Percentiles rank a stretch among this genome's conserved stretches.
Evolutionary conservation across 2,797 vertebrate genomes (phyloP).

Genomic region (Lates japonicus): DNA sequence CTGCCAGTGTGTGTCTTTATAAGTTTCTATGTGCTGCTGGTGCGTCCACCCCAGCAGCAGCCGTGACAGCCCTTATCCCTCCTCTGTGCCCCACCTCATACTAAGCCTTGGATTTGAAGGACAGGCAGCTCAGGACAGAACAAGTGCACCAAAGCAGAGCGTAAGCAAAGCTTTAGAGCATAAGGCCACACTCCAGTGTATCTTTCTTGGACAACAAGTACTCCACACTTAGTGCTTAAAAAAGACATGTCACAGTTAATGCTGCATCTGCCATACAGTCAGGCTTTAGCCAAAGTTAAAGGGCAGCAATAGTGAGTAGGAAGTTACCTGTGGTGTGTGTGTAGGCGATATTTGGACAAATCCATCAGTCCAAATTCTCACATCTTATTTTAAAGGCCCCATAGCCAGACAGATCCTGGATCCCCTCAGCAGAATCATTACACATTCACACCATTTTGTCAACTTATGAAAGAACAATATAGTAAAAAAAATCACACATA

Average conservation of each 20-base stretch:
- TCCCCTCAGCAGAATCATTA: slow-evolving; percentile 31
- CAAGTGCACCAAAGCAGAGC: slow-evolving; percentile 59
- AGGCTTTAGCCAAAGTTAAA: slow-evolving; percentile 34
- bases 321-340: slow-evolving; percentile 24
- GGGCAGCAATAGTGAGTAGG: slow-evolving; percentile 23
- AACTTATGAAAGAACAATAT: slow-evolving; percentile 66
- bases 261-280: slow-evolving; percentile 42
- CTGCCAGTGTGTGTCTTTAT: slow-evolving; percentile 84
- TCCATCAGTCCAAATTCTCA: slow-evolving; percentile 22
- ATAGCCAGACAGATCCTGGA: slow-evolving; percentile 32
- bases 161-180: slow-evolving; percentile 59
- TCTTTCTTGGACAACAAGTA: slow-evolving; percentile 55
- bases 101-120: slow-evolving; percentile 72
- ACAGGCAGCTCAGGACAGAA: slow-evolving; percentile 71
- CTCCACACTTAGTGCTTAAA: slow-evolving; percentile 40
- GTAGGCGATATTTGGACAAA: slow-evolving; percentile 26
- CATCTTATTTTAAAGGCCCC: slow-evolving; percentile 39
- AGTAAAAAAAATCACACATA: slow-evolving; percentile 57
- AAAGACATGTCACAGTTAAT: slow-evolving; percentile 41
- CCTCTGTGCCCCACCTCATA: slow-evolving; percentile 72
- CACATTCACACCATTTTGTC: slow-evolving; percentile 59
- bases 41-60: slow-evolving; percentile 69
- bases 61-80: slow-evolving; percentile 74
- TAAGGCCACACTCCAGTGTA: slow-evolving; percentile 45
- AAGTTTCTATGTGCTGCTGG: slow-evolving; percentile 78